Base-by-base conservation (phyloP, 2,888 invertebrate species). In the Lepidonotus clava region DNA sequence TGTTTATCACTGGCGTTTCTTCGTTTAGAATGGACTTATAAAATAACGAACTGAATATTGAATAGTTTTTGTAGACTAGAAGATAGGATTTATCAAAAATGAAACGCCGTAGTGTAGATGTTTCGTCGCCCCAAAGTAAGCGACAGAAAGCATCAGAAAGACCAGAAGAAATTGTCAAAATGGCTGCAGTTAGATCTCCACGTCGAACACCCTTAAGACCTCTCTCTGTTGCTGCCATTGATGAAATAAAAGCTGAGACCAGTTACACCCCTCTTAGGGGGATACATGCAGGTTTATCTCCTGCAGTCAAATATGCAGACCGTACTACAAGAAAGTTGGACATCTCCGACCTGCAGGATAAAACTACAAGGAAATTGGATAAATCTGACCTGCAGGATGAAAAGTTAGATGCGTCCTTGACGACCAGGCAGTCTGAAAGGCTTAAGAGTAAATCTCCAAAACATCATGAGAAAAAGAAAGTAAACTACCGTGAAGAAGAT, bases 51-150 rank as follows among this genome's bases (percentile, higher is more conserved):
- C n/a, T n/a, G n/a, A n/a, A n/a, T n/a, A n/a, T n/a, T n/a, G n/a
- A n/a, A n/a, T n/a, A n/a, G n/a, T n/a, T n/a, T n/a, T n/a, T n/a
- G n/a, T n/a, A n/a, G n/a, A n/a, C n/a, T n/a, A n/a, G n/a, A n/a
- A n/a, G n/a, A n/a, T n/a, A n/a, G n/a, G n/a, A n/a, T n/a, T 46
- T 11, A 18, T 46, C 46, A 18, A 61, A 76, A 40, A 76, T 76
- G 76, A 76, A 76, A 40, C 76, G 76, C 1, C 76, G 76, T 76
- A 76, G 76, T 76, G 76, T 76, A 76, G 76, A 76, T 40, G 34
- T 38, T 24, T 76, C n/a, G n/a, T 76, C 76, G n/a, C 76, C 76
- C 18, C 21, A 40, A 24, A 28, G 76, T 28, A 76, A 76, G 24
- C 34, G 76, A 76, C 76, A 76, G 76, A 76, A 76, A 61, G 5